Conservation (phyloP, 1,140 invertebrate species). For the Drosophila mayri region DNA sequence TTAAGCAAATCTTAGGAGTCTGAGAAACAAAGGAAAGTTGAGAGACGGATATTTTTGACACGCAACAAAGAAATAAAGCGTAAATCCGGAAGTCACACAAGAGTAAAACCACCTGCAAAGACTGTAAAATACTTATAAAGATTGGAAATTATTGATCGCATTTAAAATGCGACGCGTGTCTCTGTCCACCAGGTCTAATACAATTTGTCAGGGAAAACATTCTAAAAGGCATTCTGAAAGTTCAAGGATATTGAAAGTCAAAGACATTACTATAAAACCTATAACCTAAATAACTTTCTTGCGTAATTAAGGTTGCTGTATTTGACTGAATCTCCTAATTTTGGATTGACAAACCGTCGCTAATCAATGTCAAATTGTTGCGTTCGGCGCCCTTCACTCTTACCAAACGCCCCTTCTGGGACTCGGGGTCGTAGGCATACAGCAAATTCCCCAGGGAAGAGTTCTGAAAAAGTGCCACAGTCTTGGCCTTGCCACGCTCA, state of each 20-base stretch:
- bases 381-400: slow-evolving; percentile 2
- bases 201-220: slow-evolving; percentile 3
- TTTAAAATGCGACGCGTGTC: neutral
- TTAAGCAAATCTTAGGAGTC: neutral
- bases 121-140: neutral
- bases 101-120: neutral
- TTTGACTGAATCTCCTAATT: neutral
- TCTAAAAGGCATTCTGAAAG: neutral
- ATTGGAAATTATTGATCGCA: neutral
- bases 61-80: no score
- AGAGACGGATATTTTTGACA: neutral
- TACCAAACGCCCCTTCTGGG: slow-evolving; percentile 14
- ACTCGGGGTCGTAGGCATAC: neutral
- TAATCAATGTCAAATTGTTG: slow-evolving; percentile 30
- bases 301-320: slow-evolving; percentile 7
- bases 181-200: neutral
- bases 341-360: neutral
- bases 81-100: neutral
- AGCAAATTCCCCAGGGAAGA: neutral
- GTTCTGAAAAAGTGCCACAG: slow-evolving; percentile 6
- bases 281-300: neutral
- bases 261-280: neutral
- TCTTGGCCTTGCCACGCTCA: slow-evolving; percentile 38
- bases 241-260: neutral
- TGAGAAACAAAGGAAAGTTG: neutral